Base-by-base conservation (phyloP, 2,797 vertebrate species). In the Falco novaeseelandiae region DNA sequence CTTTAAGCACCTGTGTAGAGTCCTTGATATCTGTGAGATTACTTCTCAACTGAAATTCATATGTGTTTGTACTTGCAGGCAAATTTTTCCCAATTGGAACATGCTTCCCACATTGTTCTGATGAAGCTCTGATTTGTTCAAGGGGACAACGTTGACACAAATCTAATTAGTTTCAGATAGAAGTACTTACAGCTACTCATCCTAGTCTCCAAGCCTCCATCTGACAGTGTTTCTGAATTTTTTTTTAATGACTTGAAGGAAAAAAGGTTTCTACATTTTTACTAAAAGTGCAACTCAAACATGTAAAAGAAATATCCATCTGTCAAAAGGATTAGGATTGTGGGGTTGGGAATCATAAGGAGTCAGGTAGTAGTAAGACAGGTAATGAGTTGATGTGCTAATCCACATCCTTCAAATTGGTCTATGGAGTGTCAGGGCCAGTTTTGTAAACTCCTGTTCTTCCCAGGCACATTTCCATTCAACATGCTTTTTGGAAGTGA, bases 81-180 rank as follows among this genome's bases (percentile, higher is more conserved):
- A 91, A 78, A 40, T 95, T 96, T 85, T 90, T 85, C 67, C 85
- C 76, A 63, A 20, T 5, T 83, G 36, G 65, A 78, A 77, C 57
- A 65, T 36, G 14, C 16, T 91, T 81, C 36, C 40, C 83, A 65
- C 54, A 30, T 59, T 86, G 61, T 82, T 89, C 83, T 61, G 72
- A 69, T 69, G 88, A 58, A 91, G n/a, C 65, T 59, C 34, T 4
- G 36, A 84, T 57, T 71, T 5, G 18, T 88, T 95, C 65, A 62
- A 52, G 38, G 85, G 93, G 87, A 78, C 95, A 93, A 32, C 46
- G 85, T 17, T 23, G 69, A 57, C 52, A 78, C 36, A 88, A 91
- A 94, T 80, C 71, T 90, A 86, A 87, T 93, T 85, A 87, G 30
- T 85, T 90, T 91, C 65, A 78, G 46, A 57, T 79, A 79, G 78